Percentiles rank a stretch among this genome's conserved stretches.
Conservation (phyloP, 2,113 vertebrate genomes). For the Xenopus borealis region DNA sequence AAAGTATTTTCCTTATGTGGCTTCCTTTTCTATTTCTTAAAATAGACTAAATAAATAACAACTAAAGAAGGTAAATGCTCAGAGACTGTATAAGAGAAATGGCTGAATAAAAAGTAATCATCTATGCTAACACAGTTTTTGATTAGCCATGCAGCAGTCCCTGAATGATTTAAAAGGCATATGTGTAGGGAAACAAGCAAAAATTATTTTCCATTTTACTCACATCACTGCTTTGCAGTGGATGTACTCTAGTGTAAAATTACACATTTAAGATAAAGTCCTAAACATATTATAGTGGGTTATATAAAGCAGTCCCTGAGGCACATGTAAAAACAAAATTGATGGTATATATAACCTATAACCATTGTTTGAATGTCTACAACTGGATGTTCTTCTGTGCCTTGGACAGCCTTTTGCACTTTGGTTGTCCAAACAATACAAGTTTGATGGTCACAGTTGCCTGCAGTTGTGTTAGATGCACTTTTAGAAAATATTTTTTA, state of each 20-base stretch:
- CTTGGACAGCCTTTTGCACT: no score
- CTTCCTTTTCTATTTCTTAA: no score
- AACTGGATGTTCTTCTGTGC: no score
- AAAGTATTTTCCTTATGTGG: no score
- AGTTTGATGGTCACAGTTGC: no score
- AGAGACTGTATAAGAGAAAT: not conserved
- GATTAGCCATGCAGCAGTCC: not conserved
- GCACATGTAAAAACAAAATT: no score
- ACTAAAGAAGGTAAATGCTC: not conserved
- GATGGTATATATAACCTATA: no score
- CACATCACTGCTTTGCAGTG: not conserved
- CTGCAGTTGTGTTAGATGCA: no score
- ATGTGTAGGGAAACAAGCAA: not conserved
- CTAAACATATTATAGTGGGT: not conserved
- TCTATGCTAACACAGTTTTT: not conserved
- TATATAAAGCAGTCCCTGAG: not conserved
- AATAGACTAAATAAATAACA: no score
- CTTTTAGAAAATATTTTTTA: no score
- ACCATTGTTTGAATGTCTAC: no score
- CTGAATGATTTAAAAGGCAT: not conserved
- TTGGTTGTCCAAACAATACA: no score
- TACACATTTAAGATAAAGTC: not conserved
- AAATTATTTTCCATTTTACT: not conserved
- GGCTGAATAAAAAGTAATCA: not conserved
- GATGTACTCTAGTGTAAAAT: not conserved